Evolutionary conservation across 2,888 invertebrate genomes (phyloP).

Genomic region (Caradrina clavipalpis): DNA sequence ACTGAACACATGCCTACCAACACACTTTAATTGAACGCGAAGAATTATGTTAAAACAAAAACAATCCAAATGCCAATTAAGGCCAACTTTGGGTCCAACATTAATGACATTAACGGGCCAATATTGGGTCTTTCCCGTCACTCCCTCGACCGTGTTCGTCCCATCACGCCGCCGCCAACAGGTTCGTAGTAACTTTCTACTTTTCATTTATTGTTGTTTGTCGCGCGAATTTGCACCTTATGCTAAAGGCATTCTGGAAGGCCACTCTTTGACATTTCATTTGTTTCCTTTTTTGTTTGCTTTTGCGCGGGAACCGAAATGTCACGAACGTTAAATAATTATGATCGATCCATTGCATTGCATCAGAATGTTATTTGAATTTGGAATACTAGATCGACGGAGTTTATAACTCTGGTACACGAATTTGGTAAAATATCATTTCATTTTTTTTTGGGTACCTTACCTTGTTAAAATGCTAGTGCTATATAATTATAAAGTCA

Average conservation of each 20-base stretch:
- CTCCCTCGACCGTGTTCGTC: conserved; percentile 79
- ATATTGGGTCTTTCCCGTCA: conserved; percentile 77
- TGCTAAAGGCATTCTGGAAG: conserved; percentile 39
- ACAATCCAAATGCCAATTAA: conserved; percentile 38
- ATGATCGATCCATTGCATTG: conserved; percentile 35
- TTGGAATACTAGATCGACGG: conserved; percentile 17
- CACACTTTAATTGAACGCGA: conserved; percentile 1
- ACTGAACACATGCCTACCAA: neutral
- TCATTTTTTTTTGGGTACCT: too few species aligned
- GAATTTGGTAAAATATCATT: too few species aligned
- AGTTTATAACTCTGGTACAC: neutral
- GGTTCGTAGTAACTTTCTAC: conserved; percentile 70
- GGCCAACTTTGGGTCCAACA: conserved; percentile 67
- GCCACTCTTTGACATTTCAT: conserved; percentile 35
- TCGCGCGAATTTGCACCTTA: conserved; percentile 71
- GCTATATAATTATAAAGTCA: neutral
- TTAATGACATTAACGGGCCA: conserved; percentile 56
- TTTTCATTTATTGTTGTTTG: conserved; percentile 61
- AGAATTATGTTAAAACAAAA: conserved; percentile 28
- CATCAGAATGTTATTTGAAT: conserved; percentile 17
- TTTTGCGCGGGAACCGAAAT: conserved; percentile 44
- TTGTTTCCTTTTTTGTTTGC: conserved; percentile 37
- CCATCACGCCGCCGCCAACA: conserved; percentile 80
- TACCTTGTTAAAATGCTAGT: neutral
- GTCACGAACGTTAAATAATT: conserved; percentile 40